Base-by-base conservation (phyloP, 2,888 invertebrate genomes). In the Baccha elongata region DNA sequence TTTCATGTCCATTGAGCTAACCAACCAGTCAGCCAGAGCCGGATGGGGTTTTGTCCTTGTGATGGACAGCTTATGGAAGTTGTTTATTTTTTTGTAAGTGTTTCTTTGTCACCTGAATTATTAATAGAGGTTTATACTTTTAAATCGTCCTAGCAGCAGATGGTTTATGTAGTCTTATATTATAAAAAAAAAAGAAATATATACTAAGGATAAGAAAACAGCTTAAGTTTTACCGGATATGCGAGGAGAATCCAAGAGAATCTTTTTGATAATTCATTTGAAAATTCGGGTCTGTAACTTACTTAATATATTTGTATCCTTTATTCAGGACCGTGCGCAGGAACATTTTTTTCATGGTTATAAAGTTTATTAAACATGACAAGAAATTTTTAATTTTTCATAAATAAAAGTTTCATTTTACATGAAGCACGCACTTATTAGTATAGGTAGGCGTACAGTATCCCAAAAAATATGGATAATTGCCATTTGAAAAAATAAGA, bases 41-140 rank as follows among this genome's bases (percentile, higher is more conserved):
- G 40, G 5, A 11, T 21, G 11, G 5, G 26, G 11, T 15, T 44
- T 42, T 29, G 19, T 32, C 13, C 60, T 29, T 44, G 8, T 44
- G 42, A 60, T 42, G 29, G 29, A 60, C 44, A 60, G 3, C 4
- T 7, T 19, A 42, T 3, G 2, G 26, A 60, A 60, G 42, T 15
- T 42, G 19, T 29, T 32, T 42, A 15, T 60, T 48, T 44, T n/a
- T 40, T 44, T 53, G 3, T 67, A 29, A 15, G 0, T 48, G n/a
- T 35, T 26, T 44, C 13, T 60, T 44, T 67, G 62, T 55, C 79
- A 62, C 79, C 37, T 67, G 60, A 72, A 79, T 79, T 65, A 78
- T 78, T 72, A 67, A 67, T 79, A 48, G 53, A 55, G 60, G 65
- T 60, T 78, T 78, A 67, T 68, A 15, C 13, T 44, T 60, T 17